A percentile compares a stretch with the other conserved stretches of the same genome.
phyloP scores from a whole-genome alignment of 1,140 invertebrate genomes.

The Sinonovacula constricta region DNA sequence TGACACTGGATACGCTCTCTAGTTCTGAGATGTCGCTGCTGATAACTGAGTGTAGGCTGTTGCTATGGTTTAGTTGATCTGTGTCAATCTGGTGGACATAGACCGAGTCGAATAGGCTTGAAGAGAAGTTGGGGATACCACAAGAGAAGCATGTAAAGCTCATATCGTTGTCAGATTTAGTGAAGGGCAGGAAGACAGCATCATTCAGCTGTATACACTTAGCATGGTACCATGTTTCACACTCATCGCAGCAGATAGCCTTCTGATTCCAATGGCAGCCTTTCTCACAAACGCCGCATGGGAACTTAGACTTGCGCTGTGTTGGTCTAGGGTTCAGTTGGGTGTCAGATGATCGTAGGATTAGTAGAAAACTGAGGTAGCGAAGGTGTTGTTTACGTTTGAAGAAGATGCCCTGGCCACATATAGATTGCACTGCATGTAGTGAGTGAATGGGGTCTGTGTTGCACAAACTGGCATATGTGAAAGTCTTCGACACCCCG shows the following conservation, averaged over 20 bases:
- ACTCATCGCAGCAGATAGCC: neutral
- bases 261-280: slow-evolving; percentile 9
- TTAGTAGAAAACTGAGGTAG: slow-evolving; percentile 14
- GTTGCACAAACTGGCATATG: slow-evolving; percentile 22
- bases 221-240: slow-evolving; percentile 3
- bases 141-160: neutral
- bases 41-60: slow-evolving; percentile 16
- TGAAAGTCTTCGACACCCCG: slow-evolving; percentile 10
- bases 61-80: slow-evolving; percentile 8
- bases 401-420: too few relatives aligned
- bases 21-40: slow-evolving; percentile 20
- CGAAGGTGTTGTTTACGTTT: slow-evolving; percentile 22
- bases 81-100: slow-evolving; percentile 19
- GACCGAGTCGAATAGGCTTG: slow-evolving; percentile 12
- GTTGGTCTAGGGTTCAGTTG: too few relatives aligned
- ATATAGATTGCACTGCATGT: slow-evolving; percentile 14
- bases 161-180: slow-evolving; percentile 30
- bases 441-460: too few relatives aligned
- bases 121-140: slow-evolving; percentile 7
- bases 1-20: slow-evolving; percentile 7
- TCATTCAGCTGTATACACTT: slow-evolving; percentile 24
- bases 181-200: slow-evolving; percentile 20
- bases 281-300: neutral
- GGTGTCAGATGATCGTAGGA: too few relatives aligned
- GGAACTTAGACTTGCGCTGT: too few relatives aligned